Conservation (phyloP, 2,797 vertebrate species). For the Bovichtus variegatus region DNA sequence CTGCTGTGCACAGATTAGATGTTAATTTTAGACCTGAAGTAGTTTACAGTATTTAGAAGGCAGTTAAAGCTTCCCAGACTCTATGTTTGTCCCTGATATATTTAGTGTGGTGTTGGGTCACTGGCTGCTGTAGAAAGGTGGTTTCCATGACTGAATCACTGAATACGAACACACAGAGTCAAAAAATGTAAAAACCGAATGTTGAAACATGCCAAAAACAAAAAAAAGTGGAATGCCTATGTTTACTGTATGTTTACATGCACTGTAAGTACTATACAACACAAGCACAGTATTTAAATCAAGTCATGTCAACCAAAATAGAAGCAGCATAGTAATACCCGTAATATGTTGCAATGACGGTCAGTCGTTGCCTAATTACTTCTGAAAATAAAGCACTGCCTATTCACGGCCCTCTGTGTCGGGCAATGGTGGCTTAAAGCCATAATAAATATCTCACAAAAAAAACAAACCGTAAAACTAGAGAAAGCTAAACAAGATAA, state of each 20-base stretch:
- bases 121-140: conserved; percentile 68
- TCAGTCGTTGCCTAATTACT: neutral
- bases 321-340: neutral
- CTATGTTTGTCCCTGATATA: conserved; percentile 80
- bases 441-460: neutral
- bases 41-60: conserved; percentile 62
- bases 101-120: conserved; percentile 79
- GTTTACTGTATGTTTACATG: too few relatives aligned
- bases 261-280: neutral
- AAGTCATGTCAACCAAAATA: conserved; percentile 2
- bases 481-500: neutral
- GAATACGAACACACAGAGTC: conserved; percentile 32
- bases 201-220: neutral
- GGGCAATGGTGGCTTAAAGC: neutral
- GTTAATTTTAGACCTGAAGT: conserved; percentile 56
- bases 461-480: neutral
- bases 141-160: conserved; percentile 68
- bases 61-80: conserved; percentile 63
- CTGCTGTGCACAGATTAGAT: conserved; percentile 45
- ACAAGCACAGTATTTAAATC: neutral
- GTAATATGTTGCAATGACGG: neutral
- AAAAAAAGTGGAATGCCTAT: neutral
- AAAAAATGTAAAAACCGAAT: conserved; percentile 33
- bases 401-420: neutral
- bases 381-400: conserved; percentile 5